Conservation (phyloP, 2,113 vertebrate species). For the Microtus oregoni region DNA sequence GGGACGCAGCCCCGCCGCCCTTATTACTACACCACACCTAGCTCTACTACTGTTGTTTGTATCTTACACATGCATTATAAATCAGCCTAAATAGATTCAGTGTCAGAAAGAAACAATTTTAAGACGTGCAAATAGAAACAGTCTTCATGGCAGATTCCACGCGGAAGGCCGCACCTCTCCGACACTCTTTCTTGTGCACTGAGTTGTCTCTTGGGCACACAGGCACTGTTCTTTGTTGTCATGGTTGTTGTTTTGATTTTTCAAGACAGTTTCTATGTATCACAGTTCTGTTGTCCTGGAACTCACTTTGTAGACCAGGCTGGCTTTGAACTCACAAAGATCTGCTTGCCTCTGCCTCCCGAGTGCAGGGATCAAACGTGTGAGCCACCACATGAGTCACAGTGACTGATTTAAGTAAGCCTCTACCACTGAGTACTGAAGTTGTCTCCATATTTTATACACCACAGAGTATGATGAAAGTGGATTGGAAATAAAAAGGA, state of each 20-base stretch:
- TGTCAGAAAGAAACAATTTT: background rate
- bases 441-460: background rate
- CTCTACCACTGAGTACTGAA: background rate
- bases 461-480: background rate
- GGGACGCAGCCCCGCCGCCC: too few species aligned
- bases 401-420: background rate
- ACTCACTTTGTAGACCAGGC: background rate
- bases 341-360: background rate
- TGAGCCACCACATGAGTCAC: background rate
- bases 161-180: background rate
- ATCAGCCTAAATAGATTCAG: background rate
- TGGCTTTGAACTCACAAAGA: background rate
- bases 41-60: background rate
- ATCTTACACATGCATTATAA: background rate
- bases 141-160: fast-evolving
- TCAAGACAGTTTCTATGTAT: background rate
- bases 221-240: background rate
- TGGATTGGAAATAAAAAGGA: conserved; percentile 30
- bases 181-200: fast-evolving
- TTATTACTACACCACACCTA: too few species aligned
- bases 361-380: background rate
- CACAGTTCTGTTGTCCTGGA: background rate
- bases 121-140: background rate
- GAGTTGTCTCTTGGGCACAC: fast-evolving
- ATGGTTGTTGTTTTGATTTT: background rate